These are phyloP conservation scores for Tor tambroides DNA, from an alignment of 2,113 vertebrate genomes.

Conservation along the genomic window DNA sequence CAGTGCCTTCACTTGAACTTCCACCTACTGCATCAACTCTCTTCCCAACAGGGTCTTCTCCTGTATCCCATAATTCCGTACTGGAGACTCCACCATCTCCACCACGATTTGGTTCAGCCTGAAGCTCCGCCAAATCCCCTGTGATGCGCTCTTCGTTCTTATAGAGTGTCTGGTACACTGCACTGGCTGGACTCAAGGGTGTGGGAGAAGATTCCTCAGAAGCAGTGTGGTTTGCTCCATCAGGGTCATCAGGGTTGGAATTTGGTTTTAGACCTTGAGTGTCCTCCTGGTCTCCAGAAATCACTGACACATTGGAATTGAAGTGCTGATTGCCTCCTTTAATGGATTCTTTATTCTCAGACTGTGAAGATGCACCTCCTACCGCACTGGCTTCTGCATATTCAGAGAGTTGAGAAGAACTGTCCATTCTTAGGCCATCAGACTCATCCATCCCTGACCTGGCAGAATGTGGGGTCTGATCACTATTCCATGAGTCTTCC, in stretches of 20 bases:
- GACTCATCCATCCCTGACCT: conserved; percentile 71
- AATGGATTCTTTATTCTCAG: conserved; percentile 61
- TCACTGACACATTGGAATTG: conserved; percentile 90
- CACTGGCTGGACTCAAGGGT: conserved; percentile 61
- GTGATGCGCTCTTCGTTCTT: conserved; percentile 62
- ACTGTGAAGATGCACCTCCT: conserved; percentile 71
- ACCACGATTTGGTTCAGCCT: conserved; percentile 40
- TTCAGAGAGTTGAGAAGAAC: conserved; percentile 21
- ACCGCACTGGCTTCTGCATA: conserved; percentile 67
- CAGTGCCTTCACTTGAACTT: conserved; percentile 83
- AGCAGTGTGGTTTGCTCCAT: conserved; percentile 55
- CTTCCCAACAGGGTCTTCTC: conserved; percentile 85
- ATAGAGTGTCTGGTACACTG: conserved; percentile 66
- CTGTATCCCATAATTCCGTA: conserved; percentile 5
- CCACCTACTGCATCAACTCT: conserved; percentile 80
- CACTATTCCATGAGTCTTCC: conserved; percentile 81
- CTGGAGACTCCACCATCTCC: conserved; percentile 41
- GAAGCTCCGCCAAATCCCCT: conserved; percentile 63
- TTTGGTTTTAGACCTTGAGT: conserved; percentile 87
- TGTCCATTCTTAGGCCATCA: neutral
- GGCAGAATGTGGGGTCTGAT: conserved; percentile 82
- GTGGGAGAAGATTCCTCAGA: conserved; percentile 66
- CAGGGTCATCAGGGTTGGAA: conserved; percentile 68
- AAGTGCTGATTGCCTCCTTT: conserved; percentile 68
- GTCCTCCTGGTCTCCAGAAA: conserved; percentile 75